phyloP scores from a whole-genome alignment of 64 coral and sea anemone genomes.

The Dendronephthya gigantea region DNA sequence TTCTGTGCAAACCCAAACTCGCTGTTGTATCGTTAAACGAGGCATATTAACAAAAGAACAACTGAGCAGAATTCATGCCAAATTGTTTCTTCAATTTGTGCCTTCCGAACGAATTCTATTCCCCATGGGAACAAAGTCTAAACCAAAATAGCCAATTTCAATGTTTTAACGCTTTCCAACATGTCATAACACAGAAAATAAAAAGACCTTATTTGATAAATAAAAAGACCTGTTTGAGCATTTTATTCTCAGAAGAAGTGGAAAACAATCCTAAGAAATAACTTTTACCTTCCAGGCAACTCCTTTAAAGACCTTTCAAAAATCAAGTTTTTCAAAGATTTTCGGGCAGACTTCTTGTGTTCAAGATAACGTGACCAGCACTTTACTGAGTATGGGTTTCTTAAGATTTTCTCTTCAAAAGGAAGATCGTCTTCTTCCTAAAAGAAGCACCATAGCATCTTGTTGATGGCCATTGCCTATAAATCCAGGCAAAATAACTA shows the following conservation, averaged over 20 bases:
- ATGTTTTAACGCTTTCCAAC: not conserved
- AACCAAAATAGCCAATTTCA: too few species aligned
- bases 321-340: slow-evolving; percentile 60
- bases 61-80: too few species aligned
- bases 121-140: too few species aligned
- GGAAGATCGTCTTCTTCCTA: slow-evolving; percentile 95
- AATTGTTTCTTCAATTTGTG: too few species aligned
- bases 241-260: not conserved
- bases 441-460: not conserved
- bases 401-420: slow-evolving; percentile 89
- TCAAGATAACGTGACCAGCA: slow-evolving; percentile 95
- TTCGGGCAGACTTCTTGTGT: slow-evolving; percentile 65
- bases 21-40: too few species aligned
- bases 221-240: not conserved
- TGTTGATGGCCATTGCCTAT: too few species aligned
- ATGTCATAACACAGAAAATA: not conserved
- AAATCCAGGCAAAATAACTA: too few species aligned
- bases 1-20: too few species aligned
- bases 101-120: too few species aligned
- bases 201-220: too few species aligned
- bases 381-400: slow-evolving; percentile 93
- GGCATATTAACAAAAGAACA: too few species aligned
- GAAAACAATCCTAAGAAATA: not conserved
- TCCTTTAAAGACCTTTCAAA: slow-evolving; percentile 92
- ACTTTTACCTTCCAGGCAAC: slow-evolving; percentile 79